Conservation (phyloP, 2,888 invertebrate species). For the Eupithecia pulchellata region DNA sequence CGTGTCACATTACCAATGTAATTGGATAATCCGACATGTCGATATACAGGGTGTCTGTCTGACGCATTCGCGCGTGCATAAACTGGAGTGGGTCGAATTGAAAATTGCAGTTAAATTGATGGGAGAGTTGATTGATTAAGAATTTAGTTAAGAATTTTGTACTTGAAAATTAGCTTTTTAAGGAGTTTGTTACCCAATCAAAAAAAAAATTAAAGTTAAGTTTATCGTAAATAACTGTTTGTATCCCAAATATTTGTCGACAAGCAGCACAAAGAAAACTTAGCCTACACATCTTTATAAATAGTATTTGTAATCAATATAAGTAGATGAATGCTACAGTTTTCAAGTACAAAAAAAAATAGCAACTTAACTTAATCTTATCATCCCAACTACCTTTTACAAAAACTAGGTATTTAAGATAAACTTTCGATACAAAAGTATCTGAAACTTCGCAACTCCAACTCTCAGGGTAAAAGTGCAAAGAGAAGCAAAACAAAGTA, state of each 20-base stretch:
- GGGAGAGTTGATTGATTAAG: constrained; percentile 11
- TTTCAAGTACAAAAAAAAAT: too few species aligned
- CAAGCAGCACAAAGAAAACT: too few species aligned
- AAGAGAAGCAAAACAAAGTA: constrained; percentile 28
- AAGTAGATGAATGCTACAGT: too few species aligned
- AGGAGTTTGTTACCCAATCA: background rate
- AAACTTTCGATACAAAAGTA: background rate
- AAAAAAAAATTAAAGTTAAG: too few species aligned
- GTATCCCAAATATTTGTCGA: too few species aligned
- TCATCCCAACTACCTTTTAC: background rate
- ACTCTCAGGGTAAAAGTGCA: constrained; percentile 12
- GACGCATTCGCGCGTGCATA: constrained; percentile 21
- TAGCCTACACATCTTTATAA: too few species aligned
- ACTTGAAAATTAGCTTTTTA: background rate
- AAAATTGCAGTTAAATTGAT: constrained; percentile 14
- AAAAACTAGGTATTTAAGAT: constrained; percentile 1
- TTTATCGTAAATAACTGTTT: too few species aligned
- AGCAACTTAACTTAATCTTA: too few species aligned
- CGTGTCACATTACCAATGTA: constrained; percentile 41
- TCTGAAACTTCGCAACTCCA: background rate
- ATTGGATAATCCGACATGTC: constrained; percentile 39
- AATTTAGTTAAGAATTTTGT: background rate
- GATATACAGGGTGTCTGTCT: constrained; percentile 28
- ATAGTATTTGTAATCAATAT: too few species aligned
- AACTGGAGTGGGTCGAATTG: constrained; percentile 19